Percentiles rank a stretch among this genome's conserved stretches.
Conservation (phyloP, 2,113 vertebrate genomes). For the Gracilinanus agilis region DNA sequence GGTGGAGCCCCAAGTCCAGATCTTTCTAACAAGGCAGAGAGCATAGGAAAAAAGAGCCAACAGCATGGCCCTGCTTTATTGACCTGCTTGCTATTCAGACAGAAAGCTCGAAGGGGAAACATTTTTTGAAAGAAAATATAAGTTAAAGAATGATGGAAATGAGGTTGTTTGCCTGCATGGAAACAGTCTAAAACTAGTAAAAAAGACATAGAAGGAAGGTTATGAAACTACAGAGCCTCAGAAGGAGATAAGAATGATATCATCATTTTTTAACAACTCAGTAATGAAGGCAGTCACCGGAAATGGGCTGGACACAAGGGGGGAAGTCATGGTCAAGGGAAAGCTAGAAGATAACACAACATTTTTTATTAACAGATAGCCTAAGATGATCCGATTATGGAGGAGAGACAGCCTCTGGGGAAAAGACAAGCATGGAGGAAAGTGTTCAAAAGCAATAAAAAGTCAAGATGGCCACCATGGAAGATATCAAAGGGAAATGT, state of each 20-base stretch:
- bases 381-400: neutral
- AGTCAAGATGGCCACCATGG: neutral
- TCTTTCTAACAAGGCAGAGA: conserved; percentile 29
- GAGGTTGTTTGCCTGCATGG: neutral
- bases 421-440: neutral
- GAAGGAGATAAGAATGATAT: neutral
- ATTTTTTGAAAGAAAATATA: conserved; percentile 19
- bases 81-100: neutral
- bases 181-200: neutral
- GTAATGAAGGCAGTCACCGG: neutral
- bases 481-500: neutral
- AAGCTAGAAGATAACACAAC: neutral
- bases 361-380: neutral
- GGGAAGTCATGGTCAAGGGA: neutral
- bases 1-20: conserved; percentile 4
- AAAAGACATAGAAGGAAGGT: conserved; percentile 20
- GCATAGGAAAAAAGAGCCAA: conserved; percentile 3
- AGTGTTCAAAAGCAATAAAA: neutral
- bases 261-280: neutral
- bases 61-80: conserved; percentile 3
- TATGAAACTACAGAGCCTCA: neutral
- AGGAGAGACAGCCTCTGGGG: neutral
- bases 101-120: conserved; percentile 16
- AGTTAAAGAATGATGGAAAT: neutral
- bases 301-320: neutral